Evolutionary conservation across 2,888 invertebrate genomes (phyloP).

Genomic region (Parapristionchus giblindavisi): DNA sequence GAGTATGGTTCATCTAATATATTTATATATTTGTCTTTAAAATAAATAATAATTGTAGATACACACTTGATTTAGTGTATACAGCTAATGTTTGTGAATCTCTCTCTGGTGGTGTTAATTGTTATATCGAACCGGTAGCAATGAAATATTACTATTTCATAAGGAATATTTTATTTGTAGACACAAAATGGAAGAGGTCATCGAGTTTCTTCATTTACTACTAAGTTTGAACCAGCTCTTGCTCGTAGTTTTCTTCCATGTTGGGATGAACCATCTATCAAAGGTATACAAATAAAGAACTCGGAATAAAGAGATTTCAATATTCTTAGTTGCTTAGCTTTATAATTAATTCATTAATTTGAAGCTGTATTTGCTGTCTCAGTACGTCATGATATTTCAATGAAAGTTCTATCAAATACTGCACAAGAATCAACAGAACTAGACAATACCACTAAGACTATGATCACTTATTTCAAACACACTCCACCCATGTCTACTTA

Average conservation of each 20-base stretch:
- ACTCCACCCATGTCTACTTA: slow-evolving; percentile 72
- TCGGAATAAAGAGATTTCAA: background rate
- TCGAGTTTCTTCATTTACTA: slow-evolving; percentile 54
- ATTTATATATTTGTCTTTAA: background rate
- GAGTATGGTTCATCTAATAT: slow-evolving; percentile 35
- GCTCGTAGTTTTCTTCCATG: slow-evolving; percentile 65
- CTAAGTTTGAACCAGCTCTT: slow-evolving; percentile 67
- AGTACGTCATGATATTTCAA: slow-evolving; percentile 9
- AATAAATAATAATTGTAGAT: slow-evolving; percentile 27
- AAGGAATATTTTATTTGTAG: background rate
- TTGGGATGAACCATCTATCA: slow-evolving; percentile 66
- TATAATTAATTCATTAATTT: background rate
- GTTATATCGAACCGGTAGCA: slow-evolving; percentile 42
- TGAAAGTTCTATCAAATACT: slow-evolving; percentile 50
- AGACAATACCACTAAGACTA: slow-evolving; percentile 8
- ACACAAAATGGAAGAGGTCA: background rate
- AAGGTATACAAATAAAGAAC: slow-evolving; percentile 25
- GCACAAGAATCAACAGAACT: slow-evolving; percentile 23
- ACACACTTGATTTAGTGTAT: slow-evolving; percentile 53
- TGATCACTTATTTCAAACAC: slow-evolving; percentile 60
- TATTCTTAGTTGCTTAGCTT: background rate
- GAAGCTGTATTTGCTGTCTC: slow-evolving; percentile 26
- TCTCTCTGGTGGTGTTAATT: slow-evolving; percentile 49
- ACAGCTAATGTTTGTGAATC: slow-evolving; percentile 49
- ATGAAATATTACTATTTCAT: background rate